Evolutionary conservation across 2,888 invertebrate genomes (phyloP), one percentile per base, ranked within the genome.

Genomic region (Ennomos erosarius): DNA sequence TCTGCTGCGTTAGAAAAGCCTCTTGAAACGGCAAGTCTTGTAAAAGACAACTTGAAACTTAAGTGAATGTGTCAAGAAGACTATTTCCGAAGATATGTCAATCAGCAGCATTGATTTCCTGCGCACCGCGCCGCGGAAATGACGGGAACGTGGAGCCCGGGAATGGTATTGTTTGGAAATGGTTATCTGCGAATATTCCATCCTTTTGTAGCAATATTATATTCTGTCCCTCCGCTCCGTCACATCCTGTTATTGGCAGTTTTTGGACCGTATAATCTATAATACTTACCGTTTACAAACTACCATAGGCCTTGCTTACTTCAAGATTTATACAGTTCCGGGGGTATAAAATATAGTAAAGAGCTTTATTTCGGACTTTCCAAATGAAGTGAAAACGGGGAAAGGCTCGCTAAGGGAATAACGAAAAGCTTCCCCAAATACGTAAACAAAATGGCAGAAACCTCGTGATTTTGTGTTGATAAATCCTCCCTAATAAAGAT

Each of bases 51-150:
- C 34, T 13, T 16, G 12, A 13, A 35, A 35, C 42, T 38, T 51
- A 38, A 48, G 40, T 13, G 44, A 51, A 54, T 38, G 57, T 55
- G 62, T 53, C 55, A 26, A 45, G 33, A 45, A 39, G 46, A 34
- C 45, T 40, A 13, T 55, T 16, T 50, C 43, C 12, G 33, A 46
- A 57, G 47, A 59, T 54, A 64, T 55, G 53, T 57, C 43, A 58
- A 55, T 58, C 59, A 54, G 36, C 42, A 38, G 53, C 62, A 59
- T 62, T 66, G 50, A 60, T 59, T 58, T 53, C 51, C 61, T 52
- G 47, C 46, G 50, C 38, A 39, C 36, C 44, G 47, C 58, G 54
- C 37, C 56, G 58, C 53, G 62, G 60, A 65, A 62, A 64, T 69
- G 58, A 63, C 57, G 51, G 48, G 55, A 54, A 52, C 62, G 48